These are phyloP conservation scores for Chloropsis cyanopogon DNA, from an alignment of 2,113 vertebrate genomes.

Conservation along the genomic window DNA sequence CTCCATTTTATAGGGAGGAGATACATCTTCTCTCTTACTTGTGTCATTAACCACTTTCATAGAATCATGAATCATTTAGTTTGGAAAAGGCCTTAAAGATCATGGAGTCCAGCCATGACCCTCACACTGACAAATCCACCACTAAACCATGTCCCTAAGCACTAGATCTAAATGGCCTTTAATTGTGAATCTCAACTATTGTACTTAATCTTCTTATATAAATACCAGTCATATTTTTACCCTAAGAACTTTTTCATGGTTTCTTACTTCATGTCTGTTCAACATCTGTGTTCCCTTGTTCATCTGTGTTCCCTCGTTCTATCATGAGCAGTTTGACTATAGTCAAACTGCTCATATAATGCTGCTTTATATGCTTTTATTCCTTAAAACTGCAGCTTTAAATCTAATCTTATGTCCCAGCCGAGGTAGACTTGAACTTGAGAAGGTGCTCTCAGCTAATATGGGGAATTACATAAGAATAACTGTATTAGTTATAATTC, in stretches of 20 bases:
- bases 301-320: neutral
- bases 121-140: neutral
- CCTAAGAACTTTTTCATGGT: neutral
- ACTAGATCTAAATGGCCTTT: neutral
- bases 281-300: neutral
- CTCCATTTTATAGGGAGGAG: neutral
- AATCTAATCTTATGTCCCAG: neutral
- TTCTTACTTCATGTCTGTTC: neutral
- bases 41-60: neutral
- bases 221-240: neutral
- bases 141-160: neutral
- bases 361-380: neutral
- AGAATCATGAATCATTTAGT: neutral
- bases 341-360: neutral
- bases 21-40: neutral
- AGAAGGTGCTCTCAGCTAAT: neutral
- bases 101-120: neutral
- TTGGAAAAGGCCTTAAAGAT: neutral
- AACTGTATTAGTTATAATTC: neutral
- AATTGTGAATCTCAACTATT: neutral
- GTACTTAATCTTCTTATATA: neutral
- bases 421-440: neutral
- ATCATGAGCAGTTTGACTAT: neutral
- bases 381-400: neutral
- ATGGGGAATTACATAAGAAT: neutral